Percentiles rank a stretch among this genome's conserved stretches.
These are phyloP conservation scores for Oophaga sylvatica DNA, from an alignment of 2,797 vertebrate species.

Conservation along the genomic window DNA sequence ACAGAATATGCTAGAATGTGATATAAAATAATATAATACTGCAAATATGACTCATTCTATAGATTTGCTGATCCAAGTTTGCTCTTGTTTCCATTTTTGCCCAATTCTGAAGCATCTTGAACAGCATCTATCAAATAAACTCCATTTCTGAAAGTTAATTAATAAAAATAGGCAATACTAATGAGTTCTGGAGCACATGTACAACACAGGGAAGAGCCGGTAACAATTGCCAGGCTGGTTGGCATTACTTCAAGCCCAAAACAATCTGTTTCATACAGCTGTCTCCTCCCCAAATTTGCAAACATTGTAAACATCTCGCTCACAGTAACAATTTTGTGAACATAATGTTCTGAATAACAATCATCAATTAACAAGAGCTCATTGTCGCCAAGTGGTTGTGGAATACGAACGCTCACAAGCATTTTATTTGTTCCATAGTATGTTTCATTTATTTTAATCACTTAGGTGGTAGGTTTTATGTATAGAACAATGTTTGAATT, in stretches of 20 bases:
- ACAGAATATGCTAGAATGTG: neutral
- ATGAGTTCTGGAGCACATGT: slow-evolving; percentile 40
- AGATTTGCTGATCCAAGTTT: neutral
- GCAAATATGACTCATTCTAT: neutral
- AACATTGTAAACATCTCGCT: slow-evolving; percentile 53
- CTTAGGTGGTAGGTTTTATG: neutral
- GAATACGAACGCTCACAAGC: neutral
- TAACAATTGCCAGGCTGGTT: slow-evolving; percentile 52
- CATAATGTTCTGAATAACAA: slow-evolving; percentile 57
- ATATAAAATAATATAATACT: neutral
- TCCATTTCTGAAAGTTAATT: slow-evolving; percentile 44
- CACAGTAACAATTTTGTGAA: slow-evolving; percentile 46
- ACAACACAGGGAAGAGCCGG: slow-evolving; percentile 9
- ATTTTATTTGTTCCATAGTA: slow-evolving; percentile 8
- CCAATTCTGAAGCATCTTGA: neutral
- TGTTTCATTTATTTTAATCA: slow-evolving; percentile 19
- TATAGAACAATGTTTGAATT: neutral
- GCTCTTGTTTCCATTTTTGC: neutral
- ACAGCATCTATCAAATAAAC: neutral
- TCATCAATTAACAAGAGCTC: slow-evolving; percentile 55
- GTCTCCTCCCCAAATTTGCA: slow-evolving; percentile 54
- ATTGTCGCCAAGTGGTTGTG: slow-evolving; percentile 10
- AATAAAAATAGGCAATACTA: slow-evolving; percentile 52
- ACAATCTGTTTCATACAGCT: slow-evolving; percentile 61
- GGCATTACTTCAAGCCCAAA: slow-evolving; percentile 55